Evolutionary conservation across 2,888 invertebrate genomes (phyloP).

Genomic region (Philereme vetulata): DNA sequence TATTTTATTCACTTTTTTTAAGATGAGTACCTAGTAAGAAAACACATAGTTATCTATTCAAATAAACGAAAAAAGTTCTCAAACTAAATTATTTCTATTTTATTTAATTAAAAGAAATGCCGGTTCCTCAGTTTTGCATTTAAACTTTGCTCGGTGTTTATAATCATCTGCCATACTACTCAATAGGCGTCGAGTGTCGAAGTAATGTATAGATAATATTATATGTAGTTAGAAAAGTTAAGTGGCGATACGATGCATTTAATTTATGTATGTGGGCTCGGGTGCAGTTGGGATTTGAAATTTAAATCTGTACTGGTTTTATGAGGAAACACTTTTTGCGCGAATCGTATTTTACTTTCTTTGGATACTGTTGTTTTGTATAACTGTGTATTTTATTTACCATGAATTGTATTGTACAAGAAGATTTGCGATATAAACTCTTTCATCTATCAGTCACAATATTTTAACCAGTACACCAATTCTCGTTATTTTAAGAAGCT

Average conservation of each 20-base stretch:
- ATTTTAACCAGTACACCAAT: too few species aligned
- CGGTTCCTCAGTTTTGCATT: too few species aligned
- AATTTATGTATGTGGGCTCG: slow-evolving; percentile 65
- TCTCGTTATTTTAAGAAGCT: too few species aligned
- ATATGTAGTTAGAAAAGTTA: slow-evolving; percentile 76
- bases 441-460: too few species aligned
- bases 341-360: slow-evolving; percentile 30
- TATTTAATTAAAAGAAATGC: too few species aligned
- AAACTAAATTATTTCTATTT: too few species aligned
- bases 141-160: neutral
- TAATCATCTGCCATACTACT: slow-evolving; percentile 1
- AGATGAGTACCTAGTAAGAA: too few species aligned
- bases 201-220: slow-evolving; percentile 62
- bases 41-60: too few species aligned
- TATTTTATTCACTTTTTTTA: too few species aligned
- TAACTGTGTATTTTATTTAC: neutral
- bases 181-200: slow-evolving; percentile 45
- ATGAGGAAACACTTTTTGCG: slow-evolving; percentile 34
- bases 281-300: slow-evolving; percentile 51
- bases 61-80: too few species aligned
- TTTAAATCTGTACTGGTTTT: slow-evolving; percentile 34
- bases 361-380: slow-evolving; percentile 4
- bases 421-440: too few species aligned
- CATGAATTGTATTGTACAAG: neutral
- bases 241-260: slow-evolving; percentile 76